Evolutionary conservation across 1,140 invertebrate genomes (phyloP).

Genomic region (Acromyrmex charruanus): DNA sequence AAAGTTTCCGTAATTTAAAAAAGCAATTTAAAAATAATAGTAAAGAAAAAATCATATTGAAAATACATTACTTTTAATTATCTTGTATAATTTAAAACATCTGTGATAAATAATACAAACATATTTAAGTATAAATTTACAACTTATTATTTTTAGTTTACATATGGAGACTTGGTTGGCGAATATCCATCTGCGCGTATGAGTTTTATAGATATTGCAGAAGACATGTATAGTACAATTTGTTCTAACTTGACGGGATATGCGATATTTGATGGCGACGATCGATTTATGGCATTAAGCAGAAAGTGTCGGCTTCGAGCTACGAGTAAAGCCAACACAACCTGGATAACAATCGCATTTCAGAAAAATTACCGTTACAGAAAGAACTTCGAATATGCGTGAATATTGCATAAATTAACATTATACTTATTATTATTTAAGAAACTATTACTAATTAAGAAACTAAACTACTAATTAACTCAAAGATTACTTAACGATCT

Average conservation of each 20-base stretch:
- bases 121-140: not conserved
- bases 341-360: conserved; percentile 67
- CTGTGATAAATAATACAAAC: not conserved
- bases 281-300: conserved; percentile 36
- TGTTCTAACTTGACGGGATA: conserved; percentile 56
- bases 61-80: not conserved
- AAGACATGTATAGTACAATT: conserved; percentile 44
- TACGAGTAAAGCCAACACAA: conserved; percentile 30
- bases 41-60: conserved; percentile 1
- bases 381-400: conserved; percentile 71
- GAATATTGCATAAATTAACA: conserved; percentile 32
- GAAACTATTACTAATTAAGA: not conserved
- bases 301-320: conserved; percentile 59
- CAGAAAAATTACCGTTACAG: conserved; percentile 62
- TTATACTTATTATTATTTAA: not conserved
- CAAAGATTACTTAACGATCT: not conserved
- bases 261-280: conserved; percentile 65
- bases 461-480: not conserved
- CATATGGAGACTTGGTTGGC: too few relatives aligned
- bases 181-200: not conserved
- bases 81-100: not conserved
- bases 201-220: not conserved
- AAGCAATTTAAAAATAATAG: not conserved
- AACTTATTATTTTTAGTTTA: conserved; percentile 17
- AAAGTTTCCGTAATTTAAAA: not conserved